These are phyloP conservation scores for Lepidurus packardi DNA, from an alignment of 1,140 invertebrate genomes.

Conservation along the genomic window DNA sequence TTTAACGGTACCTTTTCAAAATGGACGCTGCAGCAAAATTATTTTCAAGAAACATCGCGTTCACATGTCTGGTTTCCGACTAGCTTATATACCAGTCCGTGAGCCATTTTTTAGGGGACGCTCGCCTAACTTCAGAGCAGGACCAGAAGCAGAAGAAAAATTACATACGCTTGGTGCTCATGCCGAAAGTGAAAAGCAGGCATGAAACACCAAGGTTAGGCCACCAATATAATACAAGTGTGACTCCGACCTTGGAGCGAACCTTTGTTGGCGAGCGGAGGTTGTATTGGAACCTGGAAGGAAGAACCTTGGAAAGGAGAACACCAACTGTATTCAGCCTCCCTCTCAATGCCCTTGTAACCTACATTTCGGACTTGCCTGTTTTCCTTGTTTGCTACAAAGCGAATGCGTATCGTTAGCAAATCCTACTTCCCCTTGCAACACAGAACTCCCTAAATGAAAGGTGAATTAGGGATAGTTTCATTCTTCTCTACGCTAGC, in stretches of 20 bases:
- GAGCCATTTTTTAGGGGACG: background rate
- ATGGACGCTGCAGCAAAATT: too few relatives aligned
- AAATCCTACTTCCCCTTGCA: background rate
- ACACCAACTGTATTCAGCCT: background rate
- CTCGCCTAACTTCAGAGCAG: background rate
- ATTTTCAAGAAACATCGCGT: background rate
- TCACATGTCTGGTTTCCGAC: background rate
- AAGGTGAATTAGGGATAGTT: background rate
- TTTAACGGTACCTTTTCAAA: too few relatives aligned
- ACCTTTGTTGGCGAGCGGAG: background rate
- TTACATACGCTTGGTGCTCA: background rate
- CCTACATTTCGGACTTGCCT: background rate
- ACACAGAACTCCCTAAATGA: background rate
- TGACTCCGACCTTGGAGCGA: background rate
- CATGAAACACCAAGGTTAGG: background rate
- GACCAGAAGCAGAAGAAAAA: background rate
- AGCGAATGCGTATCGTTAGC: background rate
- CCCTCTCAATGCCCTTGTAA: background rate
- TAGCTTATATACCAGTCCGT: background rate
- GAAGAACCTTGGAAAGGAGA: constrained; percentile 8
- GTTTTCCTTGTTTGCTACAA: background rate
- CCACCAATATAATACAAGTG: background rate
- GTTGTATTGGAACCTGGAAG: background rate
- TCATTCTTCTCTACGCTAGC: background rate
- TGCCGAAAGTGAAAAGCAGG: background rate